Evolutionary conservation across 2,797 vertebrate species (phyloP).

Genomic region (Hephaestus fuliginosus): DNA sequence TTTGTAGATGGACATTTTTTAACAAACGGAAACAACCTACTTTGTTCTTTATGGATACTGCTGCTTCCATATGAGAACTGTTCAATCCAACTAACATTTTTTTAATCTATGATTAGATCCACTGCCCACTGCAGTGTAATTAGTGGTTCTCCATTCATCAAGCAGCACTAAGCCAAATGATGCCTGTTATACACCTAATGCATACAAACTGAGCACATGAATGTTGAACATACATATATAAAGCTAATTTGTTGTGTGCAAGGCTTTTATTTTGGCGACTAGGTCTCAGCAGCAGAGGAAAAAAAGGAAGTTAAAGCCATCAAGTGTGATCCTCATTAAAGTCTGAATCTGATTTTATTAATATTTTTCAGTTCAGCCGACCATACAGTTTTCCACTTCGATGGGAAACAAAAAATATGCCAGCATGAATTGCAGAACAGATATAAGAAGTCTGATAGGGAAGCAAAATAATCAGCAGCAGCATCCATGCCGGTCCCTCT

Average conservation of each 20-base stretch:
- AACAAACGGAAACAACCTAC: slow-evolving; percentile 2
- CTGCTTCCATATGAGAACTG: slow-evolving; percentile 14
- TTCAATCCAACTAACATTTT: slow-evolving; percentile 25
- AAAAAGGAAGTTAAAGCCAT: slow-evolving; percentile 2
- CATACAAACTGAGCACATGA: slow-evolving; percentile 16
- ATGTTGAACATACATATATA: slow-evolving; percentile 11
- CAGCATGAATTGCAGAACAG: slow-evolving; percentile 23
- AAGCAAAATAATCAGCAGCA: slow-evolving; percentile 40
- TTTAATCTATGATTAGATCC: slow-evolving; percentile 30
- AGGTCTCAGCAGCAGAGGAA: slow-evolving; percentile 10
- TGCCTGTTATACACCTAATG: slow-evolving; percentile 40
- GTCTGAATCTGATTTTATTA: slow-evolving; percentile 8
- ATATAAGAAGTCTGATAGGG: slow-evolving; percentile 25
- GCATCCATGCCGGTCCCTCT: background rate
- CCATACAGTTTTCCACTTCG: slow-evolving; percentile 1
- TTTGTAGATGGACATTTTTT: background rate
- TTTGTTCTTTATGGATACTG: slow-evolving; percentile 13
- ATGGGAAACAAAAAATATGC: background rate
- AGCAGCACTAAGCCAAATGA: slow-evolving; percentile 16
- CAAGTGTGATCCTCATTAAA: slow-evolving; percentile 23
- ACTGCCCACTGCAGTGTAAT: slow-evolving; percentile 32
- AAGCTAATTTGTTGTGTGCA: slow-evolving; percentile 4
- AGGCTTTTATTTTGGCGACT: slow-evolving; percentile 9
- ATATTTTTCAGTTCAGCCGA: slow-evolving; percentile 23
- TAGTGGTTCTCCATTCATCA: slow-evolving; percentile 23